phyloP scores from a whole-genome alignment of 2,888 invertebrate genomes.

The Hecatera dysodea region DNA sequence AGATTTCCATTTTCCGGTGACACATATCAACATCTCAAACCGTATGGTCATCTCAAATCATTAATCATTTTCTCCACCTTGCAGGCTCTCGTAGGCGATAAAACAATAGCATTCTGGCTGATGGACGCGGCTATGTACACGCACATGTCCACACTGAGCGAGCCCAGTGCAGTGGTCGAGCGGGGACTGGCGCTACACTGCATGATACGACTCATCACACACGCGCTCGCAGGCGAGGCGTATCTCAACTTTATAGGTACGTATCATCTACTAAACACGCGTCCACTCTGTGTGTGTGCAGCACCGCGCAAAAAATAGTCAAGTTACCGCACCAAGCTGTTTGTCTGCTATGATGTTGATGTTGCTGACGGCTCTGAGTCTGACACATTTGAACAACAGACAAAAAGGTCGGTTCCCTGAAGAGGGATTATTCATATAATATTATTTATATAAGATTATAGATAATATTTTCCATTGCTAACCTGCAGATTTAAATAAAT shows the following conservation, averaged over 20 bases:
- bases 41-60: background rate
- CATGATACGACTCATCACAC: slow-evolving; percentile 98
- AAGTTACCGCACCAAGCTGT: too few relatives aligned
- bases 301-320: too few relatives aligned
- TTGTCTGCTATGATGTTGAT: too few relatives aligned
- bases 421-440: too few relatives aligned
- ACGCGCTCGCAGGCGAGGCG: slow-evolving; percentile 98
- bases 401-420: too few relatives aligned
- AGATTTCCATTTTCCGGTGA: too few relatives aligned
- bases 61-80: background rate
- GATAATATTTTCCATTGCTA: too few relatives aligned
- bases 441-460: too few relatives aligned
- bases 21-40: too few relatives aligned
- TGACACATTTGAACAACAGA: too few relatives aligned
- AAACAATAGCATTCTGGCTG: slow-evolving; percentile 99
- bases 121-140: slow-evolving; percentile 99
- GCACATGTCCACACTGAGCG: slow-evolving; percentile 96
- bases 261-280: slow-evolving; percentile 91
- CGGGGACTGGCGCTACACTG: slow-evolving; percentile 99
- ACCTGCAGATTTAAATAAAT: too few relatives aligned
- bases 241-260: slow-evolving; percentile 99
- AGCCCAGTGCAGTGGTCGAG: slow-evolving; percentile 94
- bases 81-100: slow-evolving; percentile 98
- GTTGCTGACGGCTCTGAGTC: too few relatives aligned
- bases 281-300: slow-evolving; percentile 96